Percentiles rank a stretch among this genome's conserved stretches.
phyloP scores from a whole-genome alignment of 2,113 vertebrate species.

The Nothoprocta perdicaria region DNA sequence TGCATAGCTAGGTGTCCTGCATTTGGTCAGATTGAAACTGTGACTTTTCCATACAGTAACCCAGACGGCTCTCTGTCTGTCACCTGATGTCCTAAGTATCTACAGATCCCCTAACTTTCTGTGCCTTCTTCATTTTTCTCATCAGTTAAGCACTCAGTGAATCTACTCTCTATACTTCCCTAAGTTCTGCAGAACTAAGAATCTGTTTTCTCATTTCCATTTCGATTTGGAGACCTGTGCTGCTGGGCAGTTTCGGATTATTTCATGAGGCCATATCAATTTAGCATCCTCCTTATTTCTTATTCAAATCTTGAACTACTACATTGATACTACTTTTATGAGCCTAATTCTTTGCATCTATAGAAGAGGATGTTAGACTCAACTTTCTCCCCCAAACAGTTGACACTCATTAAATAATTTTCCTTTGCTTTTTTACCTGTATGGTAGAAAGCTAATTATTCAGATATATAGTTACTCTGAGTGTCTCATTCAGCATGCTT shows the following conservation, averaged over 20 bases:
- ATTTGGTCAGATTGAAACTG: fast-evolving
- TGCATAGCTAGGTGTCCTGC: background rate
- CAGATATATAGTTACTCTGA: background rate
- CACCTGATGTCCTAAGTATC: background rate
- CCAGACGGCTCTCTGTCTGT: background rate
- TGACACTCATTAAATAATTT: background rate
- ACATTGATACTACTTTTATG: background rate
- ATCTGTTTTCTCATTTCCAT: background rate
- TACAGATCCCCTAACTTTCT: background rate
- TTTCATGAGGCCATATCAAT: background rate
- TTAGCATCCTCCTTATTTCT: background rate
- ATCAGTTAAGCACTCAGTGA: background rate
- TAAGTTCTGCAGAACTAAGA: background rate
- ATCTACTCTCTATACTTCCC: background rate
- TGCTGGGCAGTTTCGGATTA: background rate
- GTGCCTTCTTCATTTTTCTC: background rate
- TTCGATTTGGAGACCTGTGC: background rate
- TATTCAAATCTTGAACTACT: background rate
- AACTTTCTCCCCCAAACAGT: background rate
- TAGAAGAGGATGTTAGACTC: background rate
- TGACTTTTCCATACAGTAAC: background rate
- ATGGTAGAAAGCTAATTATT: background rate
- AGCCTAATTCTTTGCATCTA: background rate
- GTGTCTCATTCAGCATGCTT: background rate
- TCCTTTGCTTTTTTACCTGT: background rate